Evolutionary conservation across 2,113 vertebrate species (phyloP), one percentile per base, ranked within the genome.

Genomic region (Tricholaema leucomelas): DNA sequence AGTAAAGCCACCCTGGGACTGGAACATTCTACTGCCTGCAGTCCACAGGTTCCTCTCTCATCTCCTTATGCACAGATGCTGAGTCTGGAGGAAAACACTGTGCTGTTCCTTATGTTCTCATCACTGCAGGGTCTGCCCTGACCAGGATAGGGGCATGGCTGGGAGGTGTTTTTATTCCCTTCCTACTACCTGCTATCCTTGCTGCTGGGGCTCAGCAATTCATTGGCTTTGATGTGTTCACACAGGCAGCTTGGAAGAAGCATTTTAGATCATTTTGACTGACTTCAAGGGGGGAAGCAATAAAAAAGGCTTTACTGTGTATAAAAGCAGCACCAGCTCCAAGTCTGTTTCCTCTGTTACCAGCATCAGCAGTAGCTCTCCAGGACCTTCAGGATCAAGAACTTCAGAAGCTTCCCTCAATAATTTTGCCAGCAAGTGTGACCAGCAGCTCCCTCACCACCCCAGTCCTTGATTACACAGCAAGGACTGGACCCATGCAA

Each of bases 121-220:
- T 15, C 36, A 18, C 11, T 58, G 15, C 64, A 79, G 20, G 5
- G 14, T 31, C 14, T 92, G 9, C 27, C 8, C 5, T 5, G 8
- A 7, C 16, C 0, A 0, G 31, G 52, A 63, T 1, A 0, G 11
- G 14, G 25, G 30, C 28, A 23, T 13, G 38, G 9, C 10, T 33
- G 35, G 18, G 9, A 81, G 8, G 3, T 0, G 0, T 10, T 60
- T 84, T 88, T 50, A 69, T 67, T 90, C 38, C 14, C 28, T 55
- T 66, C 44, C 63, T 79, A 70, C 50, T 9, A 81, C 28, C n/a
- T 85, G 42, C 35, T 69, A 35, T 44, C 63, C 59, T 56, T 75
- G 17, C 31, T 73, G 46, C 66, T 61, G 66, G 44, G 31, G 31
- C 12, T 72, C 14, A 30, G 9, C 8, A 15, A 25, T 60, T 88